Conservation (phyloP, 2,113 vertebrate species). For the Bubo bubo region DNA sequence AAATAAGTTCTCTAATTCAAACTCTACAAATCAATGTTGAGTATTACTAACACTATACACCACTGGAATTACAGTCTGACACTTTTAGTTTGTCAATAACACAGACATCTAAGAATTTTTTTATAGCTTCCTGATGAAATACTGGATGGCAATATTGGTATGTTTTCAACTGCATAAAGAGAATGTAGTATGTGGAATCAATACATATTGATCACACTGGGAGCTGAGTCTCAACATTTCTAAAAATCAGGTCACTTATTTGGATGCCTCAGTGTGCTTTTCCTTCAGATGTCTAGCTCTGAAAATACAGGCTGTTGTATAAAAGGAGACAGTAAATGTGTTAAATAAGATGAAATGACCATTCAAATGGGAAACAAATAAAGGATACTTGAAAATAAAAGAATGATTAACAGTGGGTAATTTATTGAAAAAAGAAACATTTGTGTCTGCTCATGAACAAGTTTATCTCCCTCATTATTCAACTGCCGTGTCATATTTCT, state of each 20-base stretch:
- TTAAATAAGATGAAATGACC: not conserved
- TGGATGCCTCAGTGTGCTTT: not conserved
- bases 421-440: not conserved
- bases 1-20: constrained; percentile 45
- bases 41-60: not conserved
- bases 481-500: not conserved
- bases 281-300: not conserved
- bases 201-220: constrained; percentile 24
- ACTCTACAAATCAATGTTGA: constrained; percentile 40
- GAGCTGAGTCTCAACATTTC: constrained; percentile 11
- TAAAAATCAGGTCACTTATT: constrained; percentile 30
- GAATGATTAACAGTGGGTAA: not conserved
- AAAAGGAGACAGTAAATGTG: not conserved
- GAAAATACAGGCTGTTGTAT: not conserved
- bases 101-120: constrained; percentile 29
- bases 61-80: constrained; percentile 18
- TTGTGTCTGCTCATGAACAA: not conserved
- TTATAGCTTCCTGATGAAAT: constrained; percentile 50
- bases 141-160: constrained; percentile 1
- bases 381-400: not conserved
- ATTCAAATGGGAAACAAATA: not conserved
- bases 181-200: constrained; percentile 16
- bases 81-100: constrained; percentile 42
- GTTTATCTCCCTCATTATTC: not conserved
- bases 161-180: constrained; percentile 37